These are phyloP conservation scores for Trichonephila clavata DNA, from an alignment of 1,140 invertebrate species.

Conservation along the genomic window DNA sequence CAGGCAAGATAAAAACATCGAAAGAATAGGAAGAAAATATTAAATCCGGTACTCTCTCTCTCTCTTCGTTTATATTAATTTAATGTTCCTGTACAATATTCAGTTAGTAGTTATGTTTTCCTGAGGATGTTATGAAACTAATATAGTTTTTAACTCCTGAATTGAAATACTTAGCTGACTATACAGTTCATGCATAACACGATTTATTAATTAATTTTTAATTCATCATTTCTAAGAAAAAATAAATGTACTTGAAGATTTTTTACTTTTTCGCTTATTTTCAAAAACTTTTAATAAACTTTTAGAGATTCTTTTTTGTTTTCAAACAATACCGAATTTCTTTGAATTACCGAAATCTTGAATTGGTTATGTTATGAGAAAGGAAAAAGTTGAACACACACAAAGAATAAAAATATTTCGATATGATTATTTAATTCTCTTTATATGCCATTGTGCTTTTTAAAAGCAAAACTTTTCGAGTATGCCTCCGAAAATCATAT, in stretches of 20 bases:
- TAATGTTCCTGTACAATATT: too few species aligned
- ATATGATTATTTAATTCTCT: background rate
- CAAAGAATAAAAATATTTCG: background rate
- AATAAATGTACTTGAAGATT: background rate
- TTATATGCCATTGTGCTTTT: background rate
- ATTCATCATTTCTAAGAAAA: background rate
- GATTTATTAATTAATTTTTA: too few species aligned
- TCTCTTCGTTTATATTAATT: too few species aligned
- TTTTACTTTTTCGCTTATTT: background rate
- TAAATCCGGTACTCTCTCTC: too few species aligned
- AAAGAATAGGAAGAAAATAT: too few species aligned
- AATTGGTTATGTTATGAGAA: background rate
- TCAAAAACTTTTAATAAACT: background rate
- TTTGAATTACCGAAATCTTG: background rate
- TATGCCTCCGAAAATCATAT: background rate
- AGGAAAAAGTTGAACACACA: background rate
- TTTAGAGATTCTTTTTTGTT: background rate
- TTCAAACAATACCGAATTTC: background rate
- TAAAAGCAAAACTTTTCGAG: background rate
- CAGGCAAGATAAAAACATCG: too few species aligned
- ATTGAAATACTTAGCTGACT: too few species aligned
- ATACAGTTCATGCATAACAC: too few species aligned
- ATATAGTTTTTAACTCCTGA: too few species aligned
- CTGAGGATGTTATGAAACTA: too few species aligned
- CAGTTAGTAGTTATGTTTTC: too few species aligned